Percentiles rank a stretch among this genome's conserved stretches.
These are phyloP conservation scores for Drosophila neonasuta DNA, from an alignment of 2,888 invertebrate species.

Conservation along the genomic window DNA sequence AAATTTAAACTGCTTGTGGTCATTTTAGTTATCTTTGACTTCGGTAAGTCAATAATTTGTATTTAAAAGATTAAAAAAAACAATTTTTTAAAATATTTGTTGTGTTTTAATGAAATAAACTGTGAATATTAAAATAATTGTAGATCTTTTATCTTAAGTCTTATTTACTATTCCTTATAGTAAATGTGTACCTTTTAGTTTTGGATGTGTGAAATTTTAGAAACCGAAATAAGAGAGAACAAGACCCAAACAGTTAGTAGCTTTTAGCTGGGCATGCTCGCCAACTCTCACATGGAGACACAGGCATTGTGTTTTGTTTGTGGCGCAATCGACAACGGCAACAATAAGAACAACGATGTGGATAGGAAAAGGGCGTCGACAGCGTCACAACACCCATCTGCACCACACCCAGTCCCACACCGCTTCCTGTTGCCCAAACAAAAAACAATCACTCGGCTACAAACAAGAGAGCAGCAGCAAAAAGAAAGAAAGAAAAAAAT, in stretches of 20 bases:
- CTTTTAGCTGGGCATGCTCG: neutral
- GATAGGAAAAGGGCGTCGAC: slow-evolving; percentile 23
- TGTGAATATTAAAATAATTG: no score
- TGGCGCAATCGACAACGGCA: slow-evolving; percentile 32
- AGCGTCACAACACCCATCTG: slow-evolving; percentile 12
- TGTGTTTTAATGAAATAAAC: no score
- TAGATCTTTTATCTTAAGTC: no score
- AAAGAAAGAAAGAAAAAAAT: neutral
- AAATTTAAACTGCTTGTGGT: no score
- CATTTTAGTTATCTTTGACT: no score
- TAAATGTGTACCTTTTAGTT: neutral
- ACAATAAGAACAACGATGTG: slow-evolving; percentile 32
- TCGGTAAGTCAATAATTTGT: no score
- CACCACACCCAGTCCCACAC: neutral
- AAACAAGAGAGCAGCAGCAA: slow-evolving; percentile 21
- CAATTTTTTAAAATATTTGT: no score
- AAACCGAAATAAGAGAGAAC: neutral
- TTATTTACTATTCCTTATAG: no score
- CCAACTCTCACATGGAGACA: neutral
- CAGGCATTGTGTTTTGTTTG: slow-evolving; percentile 25
- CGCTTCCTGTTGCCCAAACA: slow-evolving; percentile 14
- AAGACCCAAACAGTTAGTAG: slow-evolving; percentile 4
- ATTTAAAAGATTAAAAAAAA: no score
- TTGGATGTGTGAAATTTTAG: neutral
- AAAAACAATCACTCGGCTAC: slow-evolving; percentile 45